phyloP scores from a whole-genome alignment of 2,888 invertebrate genomes.

The Orthonychiurus folsomi region DNA sequence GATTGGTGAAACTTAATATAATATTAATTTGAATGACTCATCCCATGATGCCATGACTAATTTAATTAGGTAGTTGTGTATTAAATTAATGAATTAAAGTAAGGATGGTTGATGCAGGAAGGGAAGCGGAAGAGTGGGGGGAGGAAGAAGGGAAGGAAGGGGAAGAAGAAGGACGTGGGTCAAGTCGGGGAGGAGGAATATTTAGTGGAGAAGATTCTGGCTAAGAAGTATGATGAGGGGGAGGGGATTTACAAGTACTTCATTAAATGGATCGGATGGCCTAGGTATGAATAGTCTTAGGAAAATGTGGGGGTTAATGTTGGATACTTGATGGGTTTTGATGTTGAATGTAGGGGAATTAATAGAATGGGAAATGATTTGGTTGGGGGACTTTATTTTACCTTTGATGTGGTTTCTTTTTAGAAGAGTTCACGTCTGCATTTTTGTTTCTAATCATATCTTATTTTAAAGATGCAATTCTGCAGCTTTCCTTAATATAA shows the following conservation, averaged over 20 bases:
- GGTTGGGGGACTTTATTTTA: too few species aligned
- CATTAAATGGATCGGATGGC: not conserved
- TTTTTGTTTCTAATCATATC: too few species aligned
- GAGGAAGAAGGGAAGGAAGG: not conserved
- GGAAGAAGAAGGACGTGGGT: not conserved
- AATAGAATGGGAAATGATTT: not conserved
- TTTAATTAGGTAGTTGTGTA: too few species aligned
- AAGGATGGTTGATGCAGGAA: too few species aligned
- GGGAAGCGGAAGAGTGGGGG: not conserved
- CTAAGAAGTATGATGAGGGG: not conserved
- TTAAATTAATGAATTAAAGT: too few species aligned
- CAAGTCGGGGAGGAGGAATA: not conserved
- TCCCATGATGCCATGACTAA: too few species aligned
- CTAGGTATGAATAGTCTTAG: not conserved
- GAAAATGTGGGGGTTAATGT: not conserved
- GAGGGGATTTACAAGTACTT: not conserved
- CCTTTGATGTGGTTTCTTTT: too few species aligned
- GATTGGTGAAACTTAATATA: too few species aligned
- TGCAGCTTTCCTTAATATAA: too few species aligned
- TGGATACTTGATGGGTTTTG: not conserved
- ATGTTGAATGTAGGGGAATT: not conserved
- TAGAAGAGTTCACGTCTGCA: not conserved
- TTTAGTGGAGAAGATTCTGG: not conserved
- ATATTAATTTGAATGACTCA: too few species aligned
- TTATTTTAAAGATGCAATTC: too few species aligned